Conservation (phyloP, 2,888 invertebrate genomes). For the Melieria crassipennis region DNA sequence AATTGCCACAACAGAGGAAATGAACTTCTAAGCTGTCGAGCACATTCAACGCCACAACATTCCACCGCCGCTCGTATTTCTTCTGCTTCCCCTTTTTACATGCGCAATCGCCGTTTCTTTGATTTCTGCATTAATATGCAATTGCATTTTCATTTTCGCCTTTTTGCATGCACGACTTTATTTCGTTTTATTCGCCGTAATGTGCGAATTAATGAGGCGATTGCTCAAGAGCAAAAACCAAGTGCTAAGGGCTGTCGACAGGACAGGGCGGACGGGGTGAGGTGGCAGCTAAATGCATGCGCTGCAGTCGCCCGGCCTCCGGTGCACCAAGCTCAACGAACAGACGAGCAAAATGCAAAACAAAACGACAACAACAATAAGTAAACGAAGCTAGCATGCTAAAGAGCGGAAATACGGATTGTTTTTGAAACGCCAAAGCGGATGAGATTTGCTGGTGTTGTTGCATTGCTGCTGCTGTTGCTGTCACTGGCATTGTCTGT, state of each 20-base stretch:
- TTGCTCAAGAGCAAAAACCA: slow-evolving; percentile 47
- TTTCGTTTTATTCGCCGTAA: slow-evolving; percentile 52
- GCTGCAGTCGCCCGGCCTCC: background rate
- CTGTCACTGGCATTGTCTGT: slow-evolving; percentile 19
- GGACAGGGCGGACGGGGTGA: no score
- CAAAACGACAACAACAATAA: background rate
- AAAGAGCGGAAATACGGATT: slow-evolving; percentile 41
- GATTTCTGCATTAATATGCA: slow-evolving; percentile 51
- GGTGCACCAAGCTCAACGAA: background rate
- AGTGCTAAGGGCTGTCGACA: no score
- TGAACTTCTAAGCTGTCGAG: no score
- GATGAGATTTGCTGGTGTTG: slow-evolving; percentile 35
- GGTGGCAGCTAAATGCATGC: no score
- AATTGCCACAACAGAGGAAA: no score
- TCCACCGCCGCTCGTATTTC: no score
- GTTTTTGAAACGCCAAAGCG: slow-evolving; percentile 37
- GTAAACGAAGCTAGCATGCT: slow-evolving; percentile 16
- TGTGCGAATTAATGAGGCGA: slow-evolving; percentile 59
- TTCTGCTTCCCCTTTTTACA: no score
- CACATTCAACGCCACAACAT: no score
- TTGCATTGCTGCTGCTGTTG: slow-evolving; percentile 32
- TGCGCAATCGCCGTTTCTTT: no score
- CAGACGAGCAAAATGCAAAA: background rate
- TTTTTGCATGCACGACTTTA: no score
- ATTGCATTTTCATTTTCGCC: slow-evolving; percentile 44